Evolutionary conservation across 2,888 invertebrate genomes (phyloP).

Genomic region (Luffia ferchaultella): DNA sequence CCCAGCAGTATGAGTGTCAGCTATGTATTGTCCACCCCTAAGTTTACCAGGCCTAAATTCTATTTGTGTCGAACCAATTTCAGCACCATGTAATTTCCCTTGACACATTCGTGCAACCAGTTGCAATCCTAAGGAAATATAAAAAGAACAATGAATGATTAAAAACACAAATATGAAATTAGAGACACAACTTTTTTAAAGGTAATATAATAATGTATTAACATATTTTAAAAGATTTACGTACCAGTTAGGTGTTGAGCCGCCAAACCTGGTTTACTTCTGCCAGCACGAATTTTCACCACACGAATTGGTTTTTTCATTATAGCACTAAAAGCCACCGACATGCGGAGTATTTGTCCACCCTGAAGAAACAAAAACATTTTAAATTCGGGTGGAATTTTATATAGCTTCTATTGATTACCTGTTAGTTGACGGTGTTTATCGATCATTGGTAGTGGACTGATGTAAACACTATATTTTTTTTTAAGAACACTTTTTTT

Average conservation of each 20-base stretch:
- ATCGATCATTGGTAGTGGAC: too few species aligned
- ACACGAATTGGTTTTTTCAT: conserved; percentile 76
- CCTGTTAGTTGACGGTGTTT: too few species aligned
- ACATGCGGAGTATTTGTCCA: conserved; percentile 88
- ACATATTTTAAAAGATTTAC: conserved; percentile 1
- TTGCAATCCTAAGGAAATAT: conserved; percentile 67
- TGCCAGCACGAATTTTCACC: conserved; percentile 80
- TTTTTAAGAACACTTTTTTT: too few species aligned
- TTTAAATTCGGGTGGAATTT: too few species aligned
- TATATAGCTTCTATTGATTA: too few species aligned
- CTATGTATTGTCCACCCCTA: conserved; percentile 70
- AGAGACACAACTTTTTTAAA: neutral
- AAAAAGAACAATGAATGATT: conserved; percentile 1
- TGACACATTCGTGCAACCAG: conserved; percentile 77
- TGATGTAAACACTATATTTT: too few species aligned
- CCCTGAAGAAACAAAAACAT: too few species aligned
- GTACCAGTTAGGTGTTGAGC: conserved; percentile 84
- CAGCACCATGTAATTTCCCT: conserved; percentile 75
- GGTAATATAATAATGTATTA: too few species aligned
- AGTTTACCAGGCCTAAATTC: conserved; percentile 73
- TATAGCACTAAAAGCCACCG: conserved; percentile 81
- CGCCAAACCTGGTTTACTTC: conserved; percentile 83
- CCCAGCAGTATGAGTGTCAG: conserved; percentile 87
- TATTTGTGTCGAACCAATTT: conserved; percentile 78
- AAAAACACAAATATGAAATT: neutral